Evolutionary conservation across 2,888 invertebrate species (phyloP).

Genomic region (Heliconius charithonia): DNA sequence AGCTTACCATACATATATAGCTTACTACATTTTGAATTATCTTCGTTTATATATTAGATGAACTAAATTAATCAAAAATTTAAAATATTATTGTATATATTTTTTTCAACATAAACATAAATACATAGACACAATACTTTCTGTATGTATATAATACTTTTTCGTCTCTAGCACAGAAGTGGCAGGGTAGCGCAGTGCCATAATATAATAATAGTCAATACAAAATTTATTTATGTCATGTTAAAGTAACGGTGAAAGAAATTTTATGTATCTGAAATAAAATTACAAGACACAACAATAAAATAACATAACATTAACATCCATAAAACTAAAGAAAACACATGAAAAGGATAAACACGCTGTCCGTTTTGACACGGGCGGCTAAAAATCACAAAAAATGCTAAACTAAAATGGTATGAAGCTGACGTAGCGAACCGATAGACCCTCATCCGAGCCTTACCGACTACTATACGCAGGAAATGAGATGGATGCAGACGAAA

Average conservation of each 20-base stretch:
- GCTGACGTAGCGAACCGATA: conserved; percentile 25
- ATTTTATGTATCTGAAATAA: too few relatives aligned
- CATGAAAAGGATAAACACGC: not conserved
- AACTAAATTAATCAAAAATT: not conserved
- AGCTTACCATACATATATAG: conserved; percentile 12
- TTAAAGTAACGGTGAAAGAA: not conserved
- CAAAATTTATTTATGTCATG: not conserved
- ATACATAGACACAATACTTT: too few relatives aligned
- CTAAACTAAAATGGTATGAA: conserved; percentile 1
- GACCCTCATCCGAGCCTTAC: conserved; percentile 20
- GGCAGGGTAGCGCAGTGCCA: too few relatives aligned
- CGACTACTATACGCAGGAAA: conserved; percentile 64
- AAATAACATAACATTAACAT: not conserved
- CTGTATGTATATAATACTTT: too few relatives aligned
- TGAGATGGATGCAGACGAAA: conserved; percentile 70
- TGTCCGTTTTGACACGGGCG: conserved; percentile 3
- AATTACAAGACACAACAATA: too few relatives aligned
- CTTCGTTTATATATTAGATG: not conserved
- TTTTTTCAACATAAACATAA: too few relatives aligned
- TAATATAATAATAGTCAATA: too few relatives aligned
- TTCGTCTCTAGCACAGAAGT: too few relatives aligned
- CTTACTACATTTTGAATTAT: not conserved
- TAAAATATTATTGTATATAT: too few relatives aligned
- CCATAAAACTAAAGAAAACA: not conserved
- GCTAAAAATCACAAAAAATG: conserved; percentile 12